Evolutionary conservation across 2,888 invertebrate species (phyloP), one percentile per base, ranked within the genome.

Genomic region (Bugulina stolonifera): DNA sequence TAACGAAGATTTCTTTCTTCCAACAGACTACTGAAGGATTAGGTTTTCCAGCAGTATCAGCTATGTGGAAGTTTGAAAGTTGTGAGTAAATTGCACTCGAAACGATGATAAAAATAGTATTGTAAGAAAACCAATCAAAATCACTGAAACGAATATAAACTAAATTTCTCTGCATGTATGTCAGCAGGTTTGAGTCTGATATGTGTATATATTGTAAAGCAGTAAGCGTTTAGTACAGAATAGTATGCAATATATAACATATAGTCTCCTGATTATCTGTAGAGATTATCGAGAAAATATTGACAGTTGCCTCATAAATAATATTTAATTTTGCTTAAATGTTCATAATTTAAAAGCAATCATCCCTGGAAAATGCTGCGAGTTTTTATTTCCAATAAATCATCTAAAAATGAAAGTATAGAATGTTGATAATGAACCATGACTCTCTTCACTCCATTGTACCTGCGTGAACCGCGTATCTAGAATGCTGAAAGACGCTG

Each of bases 331-430:
- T 32, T 14, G 34, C 32, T 32, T 2, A 32, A 34, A 64, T 64
- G 64, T 64, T 64, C 64, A 64, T 64, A 64, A 64, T 64, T 64
- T 27, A 64, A 64, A 64, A 27, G 27, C 64, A 64, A 64, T 64
- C 64, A 64, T 32, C 32, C 64, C 64, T 64, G n/a, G 34, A 64
- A 64, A 29, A 32, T 64, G 27, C 18, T 25, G 27, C 2, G 3
- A 64, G 32, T 18, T 32, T 14, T 14, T 64, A 64, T 64, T 64
- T n/a, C 34, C 10, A 64, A 64, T 64, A 64, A 64, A 64, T 64
- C 64, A 64, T 64, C 18, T 14, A 10, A 10, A 32, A 64, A 34
- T 43, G 43, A 5, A 18, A 10, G 5, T 43, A 18, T 43, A 43
- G 5, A 18, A 10, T 43, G 43, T 43, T 43, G 18, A 32, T 27